These are phyloP conservation scores for Eustalomyia histrio DNA, from an alignment of 2,888 invertebrate species.

Conservation along the genomic window DNA sequence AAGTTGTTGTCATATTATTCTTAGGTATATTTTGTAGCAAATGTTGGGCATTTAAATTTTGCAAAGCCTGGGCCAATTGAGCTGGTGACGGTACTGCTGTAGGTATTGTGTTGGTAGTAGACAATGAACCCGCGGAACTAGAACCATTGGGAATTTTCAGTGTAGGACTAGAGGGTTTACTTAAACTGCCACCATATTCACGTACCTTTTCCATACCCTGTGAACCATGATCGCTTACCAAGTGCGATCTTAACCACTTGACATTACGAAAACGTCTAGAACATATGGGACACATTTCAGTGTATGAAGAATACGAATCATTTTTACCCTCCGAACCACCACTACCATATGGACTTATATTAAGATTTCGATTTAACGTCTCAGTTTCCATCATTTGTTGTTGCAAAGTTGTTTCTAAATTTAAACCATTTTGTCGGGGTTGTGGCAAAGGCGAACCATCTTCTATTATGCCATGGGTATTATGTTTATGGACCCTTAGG, in stretches of 20 bases:
- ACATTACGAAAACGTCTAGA: slow-evolving; percentile 92
- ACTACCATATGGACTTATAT: slow-evolving; percentile 69
- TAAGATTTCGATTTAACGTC: slow-evolving; percentile 56
- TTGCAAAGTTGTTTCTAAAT: slow-evolving; percentile 76
- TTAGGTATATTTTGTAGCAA: slow-evolving; percentile 75
- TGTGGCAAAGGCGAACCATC: slow-evolving; percentile 84
- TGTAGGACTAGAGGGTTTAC: slow-evolving; percentile 77
- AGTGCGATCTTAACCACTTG: slow-evolving; percentile 92
- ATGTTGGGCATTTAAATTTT: slow-evolving; percentile 74
- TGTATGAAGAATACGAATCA: slow-evolving; percentile 81
- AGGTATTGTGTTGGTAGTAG: slow-evolving; percentile 38
- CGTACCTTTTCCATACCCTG: slow-evolving; percentile 79
- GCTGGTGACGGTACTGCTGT: slow-evolving; percentile 69
- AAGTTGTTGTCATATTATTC: slow-evolving; percentile 69
- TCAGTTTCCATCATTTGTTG: slow-evolving; percentile 59
- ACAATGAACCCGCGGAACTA: slow-evolving; percentile 32
- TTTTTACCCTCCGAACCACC: slow-evolving; percentile 57
- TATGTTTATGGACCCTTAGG: slow-evolving; percentile 97
- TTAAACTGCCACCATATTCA: slow-evolving; percentile 70
- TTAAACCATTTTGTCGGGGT: slow-evolving; percentile 77
- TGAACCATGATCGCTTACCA: slow-evolving; percentile 91
- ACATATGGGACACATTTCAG: slow-evolving; percentile 91
- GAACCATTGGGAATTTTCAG: slow-evolving; percentile 79
- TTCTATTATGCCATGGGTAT: slow-evolving; percentile 97
- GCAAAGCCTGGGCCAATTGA: slow-evolving; percentile 76